Percentiles rank a stretch among this genome's conserved stretches.
Evolutionary conservation across 2,113 vertebrate species (phyloP).

Genomic region (Peromyscus polionotus): DNA sequence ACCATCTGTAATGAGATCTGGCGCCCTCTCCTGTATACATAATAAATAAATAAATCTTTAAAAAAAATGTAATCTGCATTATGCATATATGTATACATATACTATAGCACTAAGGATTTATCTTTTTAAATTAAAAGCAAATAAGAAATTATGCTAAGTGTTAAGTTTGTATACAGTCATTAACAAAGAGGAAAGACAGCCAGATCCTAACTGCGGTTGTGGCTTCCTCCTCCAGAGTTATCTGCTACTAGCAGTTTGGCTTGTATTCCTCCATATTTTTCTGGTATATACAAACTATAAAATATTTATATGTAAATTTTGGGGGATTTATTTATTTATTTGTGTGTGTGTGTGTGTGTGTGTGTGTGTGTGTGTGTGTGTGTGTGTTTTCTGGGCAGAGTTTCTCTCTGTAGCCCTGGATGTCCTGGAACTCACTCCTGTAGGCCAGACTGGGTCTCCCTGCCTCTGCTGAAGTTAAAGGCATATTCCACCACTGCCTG

Average conservation of each 20-base stretch:
- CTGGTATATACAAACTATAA: background rate
- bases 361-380: too few species aligned
- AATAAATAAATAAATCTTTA: too few species aligned
- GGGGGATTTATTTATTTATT: background rate
- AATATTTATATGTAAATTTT: background rate
- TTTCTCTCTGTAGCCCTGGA: background rate
- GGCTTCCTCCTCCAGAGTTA: background rate
- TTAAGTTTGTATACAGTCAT: background rate
- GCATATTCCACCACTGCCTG: background rate
- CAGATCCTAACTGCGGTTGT: background rate
- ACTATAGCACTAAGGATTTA: background rate
- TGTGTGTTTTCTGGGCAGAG: background rate
- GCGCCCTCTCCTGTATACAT: too few species aligned
- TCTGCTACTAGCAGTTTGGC: background rate
- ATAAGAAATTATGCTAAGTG: background rate
- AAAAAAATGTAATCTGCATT: background rate
- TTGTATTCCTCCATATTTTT: background rate
- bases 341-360: background rate
- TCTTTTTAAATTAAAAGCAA: conserved; percentile 36
- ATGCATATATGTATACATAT: background rate
- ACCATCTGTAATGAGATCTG: too few species aligned
- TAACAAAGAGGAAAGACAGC: background rate
- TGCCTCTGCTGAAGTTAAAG: background rate
- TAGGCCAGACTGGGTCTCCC: background rate
- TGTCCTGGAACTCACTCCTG: background rate